Evolutionary conservation across 2,797 vertebrate species (phyloP).

Genomic region (Holocentrus rufus): DNA sequence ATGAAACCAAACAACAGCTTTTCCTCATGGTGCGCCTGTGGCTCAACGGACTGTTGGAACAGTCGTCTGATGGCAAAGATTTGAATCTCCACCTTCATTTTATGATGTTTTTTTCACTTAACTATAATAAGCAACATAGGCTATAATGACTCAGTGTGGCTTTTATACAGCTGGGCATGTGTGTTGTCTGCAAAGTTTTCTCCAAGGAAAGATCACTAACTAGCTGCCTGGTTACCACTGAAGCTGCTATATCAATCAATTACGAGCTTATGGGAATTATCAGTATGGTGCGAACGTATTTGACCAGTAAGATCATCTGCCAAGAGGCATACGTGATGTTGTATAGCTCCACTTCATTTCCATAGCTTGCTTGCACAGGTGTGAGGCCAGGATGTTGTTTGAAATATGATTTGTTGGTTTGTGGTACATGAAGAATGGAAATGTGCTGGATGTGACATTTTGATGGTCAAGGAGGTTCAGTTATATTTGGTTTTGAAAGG

Average conservation of each 20-base stretch:
- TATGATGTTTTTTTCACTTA: no score
- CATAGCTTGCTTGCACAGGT: conserved; percentile 3
- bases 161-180: no score
- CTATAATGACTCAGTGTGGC: no score
- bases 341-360: background rate
- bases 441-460: background rate
- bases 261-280: no score
- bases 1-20: background rate
- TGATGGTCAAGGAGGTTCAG: background rate
- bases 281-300: no score
- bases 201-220: no score
- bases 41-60: background rate
- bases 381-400: background rate
- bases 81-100: no score
- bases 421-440: background rate
- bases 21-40: background rate
- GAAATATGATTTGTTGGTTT: background rate
- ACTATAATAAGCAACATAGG: no score
- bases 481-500: background rate
- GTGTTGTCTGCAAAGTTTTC: no score
- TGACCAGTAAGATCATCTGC: background rate
- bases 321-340: background rate
- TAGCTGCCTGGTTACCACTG: no score
- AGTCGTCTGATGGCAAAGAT: no score
- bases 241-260: no score